Percentiles rank a stretch among this genome's conserved stretches.
Evolutionary conservation across 1,140 invertebrate species (phyloP).

Genomic region (Bathynomus jamesi): DNA sequence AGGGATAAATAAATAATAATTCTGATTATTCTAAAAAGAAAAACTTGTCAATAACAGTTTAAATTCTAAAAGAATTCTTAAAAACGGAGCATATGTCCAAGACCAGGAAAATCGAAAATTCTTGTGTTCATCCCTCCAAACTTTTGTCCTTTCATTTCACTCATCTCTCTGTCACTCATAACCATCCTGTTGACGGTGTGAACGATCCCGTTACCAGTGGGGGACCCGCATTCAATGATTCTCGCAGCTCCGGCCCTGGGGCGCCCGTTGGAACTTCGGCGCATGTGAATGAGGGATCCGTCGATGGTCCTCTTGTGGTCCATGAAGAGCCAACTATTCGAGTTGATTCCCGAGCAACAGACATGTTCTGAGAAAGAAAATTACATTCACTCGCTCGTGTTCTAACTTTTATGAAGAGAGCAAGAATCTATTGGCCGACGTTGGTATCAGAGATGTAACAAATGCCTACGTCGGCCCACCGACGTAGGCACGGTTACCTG

Average conservation of each 20-base stretch:
- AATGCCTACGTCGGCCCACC: no score
- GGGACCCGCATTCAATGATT: constrained; percentile 52
- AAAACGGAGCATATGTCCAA: no score
- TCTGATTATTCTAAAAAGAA: no score
- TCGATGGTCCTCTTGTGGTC: constrained; percentile 47
- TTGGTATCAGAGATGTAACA: no score
- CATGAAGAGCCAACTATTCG: constrained; percentile 50
- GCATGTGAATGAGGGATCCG: constrained; percentile 44
- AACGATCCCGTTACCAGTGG: constrained; percentile 53
- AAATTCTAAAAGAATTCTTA: no score
- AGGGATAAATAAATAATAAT: no score
- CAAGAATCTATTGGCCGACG: no score
- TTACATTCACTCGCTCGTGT: background rate
- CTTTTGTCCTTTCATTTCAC: no score
- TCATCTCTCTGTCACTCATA: background rate
- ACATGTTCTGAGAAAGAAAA: constrained; percentile 47
- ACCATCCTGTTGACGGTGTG: constrained; percentile 49
- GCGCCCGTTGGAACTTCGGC: constrained; percentile 46
- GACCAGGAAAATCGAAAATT: no score
- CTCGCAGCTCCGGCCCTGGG: constrained; percentile 50
- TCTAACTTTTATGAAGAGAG: constrained; percentile 34
- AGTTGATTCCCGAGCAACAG: constrained; percentile 54
- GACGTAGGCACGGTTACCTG: no score
- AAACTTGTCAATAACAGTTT: no score
- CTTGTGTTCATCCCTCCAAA: no score